These are phyloP conservation scores for Esox masquinongy DNA, from an alignment of 2,797 vertebrate genomes.

Conservation along the genomic window DNA sequence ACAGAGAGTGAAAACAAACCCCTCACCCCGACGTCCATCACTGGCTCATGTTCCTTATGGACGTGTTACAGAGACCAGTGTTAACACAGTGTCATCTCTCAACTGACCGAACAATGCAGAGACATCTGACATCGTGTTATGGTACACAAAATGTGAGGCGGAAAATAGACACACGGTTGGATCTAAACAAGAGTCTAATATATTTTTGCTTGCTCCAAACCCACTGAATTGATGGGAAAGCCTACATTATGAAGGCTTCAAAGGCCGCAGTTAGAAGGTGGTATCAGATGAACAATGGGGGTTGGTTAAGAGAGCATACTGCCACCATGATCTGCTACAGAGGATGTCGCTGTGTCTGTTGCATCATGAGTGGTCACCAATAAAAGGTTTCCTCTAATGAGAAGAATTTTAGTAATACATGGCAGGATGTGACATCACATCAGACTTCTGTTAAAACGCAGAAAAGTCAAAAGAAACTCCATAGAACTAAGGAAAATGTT, in stretches of 20 bases:
- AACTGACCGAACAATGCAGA: conserved; percentile 7
- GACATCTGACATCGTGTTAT: conserved; percentile 4
- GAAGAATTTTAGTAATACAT: conserved; percentile 5
- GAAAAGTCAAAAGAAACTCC: conserved; percentile 12
- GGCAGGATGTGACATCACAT: conserved; percentile 5
- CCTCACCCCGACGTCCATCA: conserved; percentile 18
- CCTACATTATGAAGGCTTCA: not conserved
- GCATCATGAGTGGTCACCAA: conserved; percentile 8
- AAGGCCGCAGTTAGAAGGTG: not conserved
- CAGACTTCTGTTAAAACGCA: not conserved
- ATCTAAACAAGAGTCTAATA: not conserved
- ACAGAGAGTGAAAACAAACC: conserved; percentile 24
- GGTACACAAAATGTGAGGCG: not conserved
- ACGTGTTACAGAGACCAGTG: conserved; percentile 32
- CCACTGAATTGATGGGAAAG: not conserved
- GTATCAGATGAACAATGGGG: conserved; percentile 13
- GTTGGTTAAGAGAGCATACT: conserved; percentile 25
- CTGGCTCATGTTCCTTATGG: not conserved
- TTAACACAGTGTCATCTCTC: conserved; percentile 4
- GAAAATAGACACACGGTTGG: not conserved
- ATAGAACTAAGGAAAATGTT: not conserved
- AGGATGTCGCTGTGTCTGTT: conserved; percentile 9
- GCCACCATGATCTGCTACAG: conserved; percentile 14
- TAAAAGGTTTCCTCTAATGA: conserved; percentile 6
- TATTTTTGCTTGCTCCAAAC: not conserved